phyloP scores from a whole-genome alignment of 2,888 invertebrate genomes.

The Alloscopus bannaensis region DNA sequence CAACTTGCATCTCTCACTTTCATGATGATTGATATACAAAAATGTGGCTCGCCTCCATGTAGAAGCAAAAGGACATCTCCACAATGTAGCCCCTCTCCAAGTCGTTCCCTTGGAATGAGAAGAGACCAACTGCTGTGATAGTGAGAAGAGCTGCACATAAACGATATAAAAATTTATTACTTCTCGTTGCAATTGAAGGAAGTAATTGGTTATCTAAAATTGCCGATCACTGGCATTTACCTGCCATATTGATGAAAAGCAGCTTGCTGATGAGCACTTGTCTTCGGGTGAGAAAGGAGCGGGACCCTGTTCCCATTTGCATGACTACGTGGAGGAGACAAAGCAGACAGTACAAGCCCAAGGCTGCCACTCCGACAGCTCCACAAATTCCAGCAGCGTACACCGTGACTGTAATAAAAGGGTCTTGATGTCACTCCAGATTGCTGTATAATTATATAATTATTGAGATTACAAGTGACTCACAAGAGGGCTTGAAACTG shows the following conservation, averaged over 20 bases:
- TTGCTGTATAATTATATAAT: not conserved
- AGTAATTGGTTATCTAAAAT: not conserved
- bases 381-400: conserved; percentile 89
- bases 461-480: too few species aligned
- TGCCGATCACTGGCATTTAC: conserved; percentile 77
- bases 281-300: conserved; percentile 38
- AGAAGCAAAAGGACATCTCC: conserved; percentile 88
- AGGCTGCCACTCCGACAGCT: conserved; percentile 83
- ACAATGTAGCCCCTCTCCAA: conserved; percentile 84
- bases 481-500: conserved; percentile 86
- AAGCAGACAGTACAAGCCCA: conserved; percentile 87
- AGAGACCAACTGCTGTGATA: conserved; percentile 87
- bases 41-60: conserved; percentile 81
- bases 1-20: not conserved
- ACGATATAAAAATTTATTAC: not conserved
- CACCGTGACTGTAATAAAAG: conserved; percentile 82
- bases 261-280: conserved; percentile 87
- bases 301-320: conserved; percentile 80
- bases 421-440: not conserved
- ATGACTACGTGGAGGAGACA: conserved; percentile 90
- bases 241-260: conserved; percentile 85
- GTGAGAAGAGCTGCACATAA: conserved; percentile 84
- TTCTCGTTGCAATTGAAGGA: not conserved
- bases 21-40: not conserved
- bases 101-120: conserved; percentile 91